These are phyloP conservation scores for Akabosia matsudoensis DNA, from an alignment of 1,140 invertebrate species.

Conservation along the genomic window DNA sequence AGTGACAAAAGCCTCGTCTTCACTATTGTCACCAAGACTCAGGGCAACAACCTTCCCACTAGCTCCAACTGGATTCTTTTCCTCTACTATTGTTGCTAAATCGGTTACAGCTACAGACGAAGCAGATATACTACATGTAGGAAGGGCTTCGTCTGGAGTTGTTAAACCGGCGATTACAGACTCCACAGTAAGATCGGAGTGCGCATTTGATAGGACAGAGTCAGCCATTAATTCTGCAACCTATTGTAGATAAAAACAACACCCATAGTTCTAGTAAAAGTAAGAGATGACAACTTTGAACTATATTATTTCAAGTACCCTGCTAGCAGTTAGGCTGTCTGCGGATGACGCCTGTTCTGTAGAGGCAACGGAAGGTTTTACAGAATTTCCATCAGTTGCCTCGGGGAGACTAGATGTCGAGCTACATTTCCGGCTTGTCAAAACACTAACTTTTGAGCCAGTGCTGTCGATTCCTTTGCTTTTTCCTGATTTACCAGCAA, in stretches of 20 bases:
- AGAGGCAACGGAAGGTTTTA: conserved; percentile 69
- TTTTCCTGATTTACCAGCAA: conserved; percentile 10
- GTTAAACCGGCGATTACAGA: conserved; percentile 41
- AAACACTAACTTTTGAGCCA: conserved; percentile 53
- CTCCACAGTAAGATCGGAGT: conserved; percentile 67
- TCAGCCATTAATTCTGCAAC: conserved; percentile 87
- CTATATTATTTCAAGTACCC: conserved; percentile 12
- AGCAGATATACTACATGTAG: conserved; percentile 52
- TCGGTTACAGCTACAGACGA: conserved; percentile 66
- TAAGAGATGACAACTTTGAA: background rate
- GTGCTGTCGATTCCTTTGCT: conserved; percentile 6
- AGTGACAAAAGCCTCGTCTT: conserved; percentile 39
- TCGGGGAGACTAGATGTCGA: conserved; percentile 88
- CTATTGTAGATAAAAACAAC: conserved; percentile 54
- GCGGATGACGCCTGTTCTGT: conserved; percentile 61
- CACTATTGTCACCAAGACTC: conserved; percentile 38
- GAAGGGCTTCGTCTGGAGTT: conserved; percentile 38
- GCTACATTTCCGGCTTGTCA: conserved; percentile 84
- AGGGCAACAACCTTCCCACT: background rate
- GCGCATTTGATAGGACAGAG: conserved; percentile 74
- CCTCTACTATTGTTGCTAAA: conserved; percentile 77
- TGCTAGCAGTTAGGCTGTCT: conserved; percentile 8
- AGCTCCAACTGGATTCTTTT: background rate
- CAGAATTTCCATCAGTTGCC: conserved; percentile 63
- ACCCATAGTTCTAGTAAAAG: background rate